phyloP scores from a whole-genome alignment of 1,140 invertebrate species.

The Drosophila lowei region DNA sequence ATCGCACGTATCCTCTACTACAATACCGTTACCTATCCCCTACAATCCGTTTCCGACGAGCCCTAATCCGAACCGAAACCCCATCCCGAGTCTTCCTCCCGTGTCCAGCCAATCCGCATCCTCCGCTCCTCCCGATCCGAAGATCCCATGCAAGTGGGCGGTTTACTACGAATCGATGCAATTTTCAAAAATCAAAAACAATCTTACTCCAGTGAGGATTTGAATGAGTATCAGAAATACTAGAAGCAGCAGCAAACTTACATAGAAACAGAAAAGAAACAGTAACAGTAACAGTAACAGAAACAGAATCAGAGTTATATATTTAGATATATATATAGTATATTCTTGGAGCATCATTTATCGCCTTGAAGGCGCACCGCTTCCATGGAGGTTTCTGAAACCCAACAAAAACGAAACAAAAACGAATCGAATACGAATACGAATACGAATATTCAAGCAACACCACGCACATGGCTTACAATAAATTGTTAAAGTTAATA shows the following conservation, averaged over 20 bases:
- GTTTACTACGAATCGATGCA: conserved; percentile 70
- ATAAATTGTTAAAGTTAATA: conserved; percentile 36
- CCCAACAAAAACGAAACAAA: conserved; percentile 16
- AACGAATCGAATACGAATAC: conserved; percentile 11
- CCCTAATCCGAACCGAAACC: conserved; percentile 63
- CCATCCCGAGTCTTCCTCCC: conserved; percentile 35
- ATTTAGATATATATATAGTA: conserved; percentile 32
- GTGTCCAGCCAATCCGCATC: conserved; percentile 10
- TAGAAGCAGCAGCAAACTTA: background rate
- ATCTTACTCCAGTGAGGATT: conserved; percentile 43
- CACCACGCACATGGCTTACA: conserved; percentile 42
- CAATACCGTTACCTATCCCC: conserved; percentile 82
- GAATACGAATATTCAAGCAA: conserved; percentile 29
- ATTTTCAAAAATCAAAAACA: conserved; percentile 69
- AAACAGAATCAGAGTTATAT: conserved; percentile 24
- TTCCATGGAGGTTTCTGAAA: conserved; percentile 67
- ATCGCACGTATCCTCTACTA: conserved; percentile 83
- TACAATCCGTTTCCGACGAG: conserved; percentile 78
- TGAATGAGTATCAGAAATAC: conserved; percentile 18
- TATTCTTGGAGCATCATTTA: conserved; percentile 67
- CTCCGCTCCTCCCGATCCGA: conserved; percentile 12
- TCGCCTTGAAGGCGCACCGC: conserved; percentile 43
- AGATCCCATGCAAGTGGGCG: conserved; percentile 58
- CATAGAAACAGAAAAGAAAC: background rate
- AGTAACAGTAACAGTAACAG: conserved; percentile 5